Conservation (phyloP, 1,140 invertebrate genomes). For the Drosophila albomicans region DNA sequence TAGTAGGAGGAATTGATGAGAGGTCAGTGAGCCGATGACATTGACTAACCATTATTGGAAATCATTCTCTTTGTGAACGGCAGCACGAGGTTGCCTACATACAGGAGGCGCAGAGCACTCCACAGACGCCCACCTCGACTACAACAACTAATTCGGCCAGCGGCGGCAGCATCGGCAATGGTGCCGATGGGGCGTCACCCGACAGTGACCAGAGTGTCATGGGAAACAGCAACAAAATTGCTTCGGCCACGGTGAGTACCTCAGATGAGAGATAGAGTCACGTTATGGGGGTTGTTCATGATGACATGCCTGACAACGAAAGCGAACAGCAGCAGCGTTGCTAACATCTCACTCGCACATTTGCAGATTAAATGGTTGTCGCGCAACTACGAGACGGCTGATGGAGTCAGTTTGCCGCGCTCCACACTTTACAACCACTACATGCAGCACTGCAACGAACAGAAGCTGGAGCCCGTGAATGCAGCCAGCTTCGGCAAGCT, state of each 20-base stretch:
- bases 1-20: constrained; percentile 33
- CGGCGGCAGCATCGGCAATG: constrained; percentile 85
- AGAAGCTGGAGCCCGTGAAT: constrained; percentile 98
- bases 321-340: constrained; percentile 30
- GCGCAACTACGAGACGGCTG: constrained; percentile 99
- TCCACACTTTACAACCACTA: constrained; percentile 99
- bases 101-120: constrained; percentile 86
- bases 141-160: constrained; percentile 85
- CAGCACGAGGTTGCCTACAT: constrained; percentile 85
- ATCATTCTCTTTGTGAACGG: constrained; percentile 16
- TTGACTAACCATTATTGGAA: constrained; percentile 36
- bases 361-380: constrained; percentile 97
- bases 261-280: background rate
- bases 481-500: constrained; percentile 99
- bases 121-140: constrained; percentile 88
- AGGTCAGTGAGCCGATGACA: constrained; percentile 58
- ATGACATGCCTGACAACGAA: background rate
- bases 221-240: constrained; percentile 93
- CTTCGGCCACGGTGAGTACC: constrained; percentile 93
- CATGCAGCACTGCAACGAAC: constrained; percentile 96
- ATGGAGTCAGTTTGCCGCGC: constrained; percentile 97
- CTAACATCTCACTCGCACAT: constrained; percentile 55
- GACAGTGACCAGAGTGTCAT: constrained; percentile 87
- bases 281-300: background rate
- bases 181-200: constrained; percentile 85